These are phyloP conservation scores for Falco naumanni DNA, from an alignment of 2,797 vertebrate species.

Conservation along the genomic window DNA sequence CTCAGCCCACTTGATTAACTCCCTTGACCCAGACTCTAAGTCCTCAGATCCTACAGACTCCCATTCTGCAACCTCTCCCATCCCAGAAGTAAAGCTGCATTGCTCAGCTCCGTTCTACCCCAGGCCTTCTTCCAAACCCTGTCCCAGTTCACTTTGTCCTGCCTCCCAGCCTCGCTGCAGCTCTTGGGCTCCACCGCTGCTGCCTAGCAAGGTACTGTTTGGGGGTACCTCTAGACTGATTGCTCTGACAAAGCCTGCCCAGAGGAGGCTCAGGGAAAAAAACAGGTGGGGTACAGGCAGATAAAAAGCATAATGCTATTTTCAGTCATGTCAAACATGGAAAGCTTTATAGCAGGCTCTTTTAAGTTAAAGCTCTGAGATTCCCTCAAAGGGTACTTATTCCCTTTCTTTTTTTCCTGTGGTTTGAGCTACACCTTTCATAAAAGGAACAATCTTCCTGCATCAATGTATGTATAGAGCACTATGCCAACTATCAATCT, in stretches of 20 bases:
- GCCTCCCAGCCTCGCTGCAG: not conserved
- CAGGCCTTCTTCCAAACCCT: not conserved
- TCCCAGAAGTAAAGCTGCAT: not conserved
- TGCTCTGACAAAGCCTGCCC: not conserved
- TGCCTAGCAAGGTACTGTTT: accelerated
- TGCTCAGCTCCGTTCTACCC: not conserved
- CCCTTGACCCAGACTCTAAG: not conserved
- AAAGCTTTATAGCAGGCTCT: not conserved
- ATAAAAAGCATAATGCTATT: not conserved
- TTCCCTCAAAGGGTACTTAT: not conserved
- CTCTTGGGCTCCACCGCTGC: not conserved
- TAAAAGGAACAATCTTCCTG: not conserved
- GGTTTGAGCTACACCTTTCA: not conserved
- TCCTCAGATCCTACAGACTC: not conserved
- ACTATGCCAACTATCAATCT: not conserved
- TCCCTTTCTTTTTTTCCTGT: not conserved
- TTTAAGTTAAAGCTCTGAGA: not conserved
- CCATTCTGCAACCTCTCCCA: not conserved
- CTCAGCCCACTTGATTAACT: not conserved
- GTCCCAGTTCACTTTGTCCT: not conserved
- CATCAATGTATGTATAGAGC: not conserved
- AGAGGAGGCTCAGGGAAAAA: not conserved
- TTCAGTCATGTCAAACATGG: not conserved
- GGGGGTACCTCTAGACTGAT: accelerated
- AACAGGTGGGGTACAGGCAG: not conserved